These are phyloP conservation scores for Yponomeuta sedellus DNA, from an alignment of 2,888 invertebrate species.

Conservation along the genomic window DNA sequence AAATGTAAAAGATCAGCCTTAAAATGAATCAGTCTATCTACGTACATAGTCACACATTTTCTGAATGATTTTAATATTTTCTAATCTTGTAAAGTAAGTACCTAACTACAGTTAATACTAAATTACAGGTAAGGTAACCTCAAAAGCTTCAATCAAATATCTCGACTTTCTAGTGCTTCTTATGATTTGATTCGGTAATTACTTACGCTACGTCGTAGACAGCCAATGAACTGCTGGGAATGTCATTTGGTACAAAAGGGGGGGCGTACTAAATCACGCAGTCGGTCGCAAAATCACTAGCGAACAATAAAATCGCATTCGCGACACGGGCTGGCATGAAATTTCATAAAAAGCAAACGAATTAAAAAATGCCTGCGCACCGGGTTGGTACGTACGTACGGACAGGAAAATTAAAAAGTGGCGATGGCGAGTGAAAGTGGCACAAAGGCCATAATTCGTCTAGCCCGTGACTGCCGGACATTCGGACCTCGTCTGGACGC, in stretches of 20 bases:
- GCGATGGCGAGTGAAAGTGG: constrained; percentile 55
- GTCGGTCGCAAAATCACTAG: neutral
- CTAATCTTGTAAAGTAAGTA: no score
- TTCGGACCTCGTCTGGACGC: constrained; percentile 45
- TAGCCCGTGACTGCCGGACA: constrained; percentile 49
- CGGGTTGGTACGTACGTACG: constrained; percentile 22
- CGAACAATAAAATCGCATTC: constrained; percentile 15
- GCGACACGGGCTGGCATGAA: constrained; percentile 24
- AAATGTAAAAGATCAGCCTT: no score
- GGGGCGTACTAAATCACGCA: neutral
- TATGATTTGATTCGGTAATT: neutral
- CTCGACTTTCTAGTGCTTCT: no score
- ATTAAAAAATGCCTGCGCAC: constrained; percentile 58
- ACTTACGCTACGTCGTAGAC: neutral
- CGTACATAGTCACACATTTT: no score
- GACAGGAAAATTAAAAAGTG: constrained; percentile 65
- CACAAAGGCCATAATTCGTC: constrained; percentile 70
- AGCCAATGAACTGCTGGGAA: neutral
- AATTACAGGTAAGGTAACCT: no score
- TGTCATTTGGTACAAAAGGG: neutral
- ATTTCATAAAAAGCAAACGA: constrained; percentile 65
- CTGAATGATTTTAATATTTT: no score
- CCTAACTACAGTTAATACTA: no score
- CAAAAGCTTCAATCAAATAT: no score
- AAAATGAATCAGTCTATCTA: no score